Evolutionary conservation across 2,113 vertebrate species (phyloP).

Genomic region (Python bivittatus): DNA sequence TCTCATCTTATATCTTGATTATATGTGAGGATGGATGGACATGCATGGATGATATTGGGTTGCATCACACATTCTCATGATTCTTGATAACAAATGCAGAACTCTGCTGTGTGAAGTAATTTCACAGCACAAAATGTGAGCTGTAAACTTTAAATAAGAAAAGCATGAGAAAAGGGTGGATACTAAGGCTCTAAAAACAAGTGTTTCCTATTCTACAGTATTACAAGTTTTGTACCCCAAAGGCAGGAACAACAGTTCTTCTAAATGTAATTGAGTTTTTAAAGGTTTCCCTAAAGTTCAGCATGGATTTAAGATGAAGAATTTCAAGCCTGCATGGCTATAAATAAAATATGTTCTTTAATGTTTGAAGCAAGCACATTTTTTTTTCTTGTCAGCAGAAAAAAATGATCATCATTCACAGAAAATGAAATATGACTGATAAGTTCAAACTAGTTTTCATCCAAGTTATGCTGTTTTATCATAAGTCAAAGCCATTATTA

Average conservation of each 20-base stretch:
- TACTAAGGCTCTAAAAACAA: slow-evolving; percentile 18
- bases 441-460: slow-evolving; percentile 43
- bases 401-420: slow-evolving; percentile 1
- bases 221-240: slow-evolving; percentile 42
- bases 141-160: neutral
- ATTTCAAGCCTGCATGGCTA: slow-evolving; percentile 47
- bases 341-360: slow-evolving; percentile 61
- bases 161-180: slow-evolving; percentile 1
- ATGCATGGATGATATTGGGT: neutral
- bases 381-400: slow-evolving; percentile 51
- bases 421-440: slow-evolving; percentile 41
- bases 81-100: neutral
- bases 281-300: slow-evolving; percentile 60
- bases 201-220: slow-evolving; percentile 1
- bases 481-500: slow-evolving; percentile 11
- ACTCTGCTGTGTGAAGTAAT: neutral
- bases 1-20: neutral
- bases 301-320: slow-evolving; percentile 55
- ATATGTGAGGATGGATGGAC: neutral
- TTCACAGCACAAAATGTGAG: slow-evolving; percentile 8
- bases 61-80: neutral
- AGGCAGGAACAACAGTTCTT: neutral
- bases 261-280: slow-evolving; percentile 59
- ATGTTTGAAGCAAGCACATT: slow-evolving; percentile 39
- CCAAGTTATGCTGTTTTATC: slow-evolving; percentile 20